Evolutionary conservation across 1,140 invertebrate species (phyloP).

Genomic region (Aphaenogaster floridana): DNA sequence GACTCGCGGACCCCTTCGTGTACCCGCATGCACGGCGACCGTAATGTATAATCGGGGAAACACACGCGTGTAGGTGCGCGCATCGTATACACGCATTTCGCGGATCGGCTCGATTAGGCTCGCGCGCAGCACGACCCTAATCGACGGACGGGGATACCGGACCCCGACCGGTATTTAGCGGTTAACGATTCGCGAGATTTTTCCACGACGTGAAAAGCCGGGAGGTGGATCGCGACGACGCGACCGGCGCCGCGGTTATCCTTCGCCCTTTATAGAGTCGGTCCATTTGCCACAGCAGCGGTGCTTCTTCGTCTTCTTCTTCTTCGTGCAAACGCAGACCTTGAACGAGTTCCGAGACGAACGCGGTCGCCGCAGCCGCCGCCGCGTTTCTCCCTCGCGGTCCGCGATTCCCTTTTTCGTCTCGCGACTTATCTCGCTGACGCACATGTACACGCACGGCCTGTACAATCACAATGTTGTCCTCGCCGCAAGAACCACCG

Average conservation of each 20-base stretch:
- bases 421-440: slow-evolving; percentile 60
- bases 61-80: neutral
- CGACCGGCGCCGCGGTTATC: slow-evolving; percentile 66
- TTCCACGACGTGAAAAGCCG: slow-evolving; percentile 47
- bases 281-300: slow-evolving; percentile 78
- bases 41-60: slow-evolving; percentile 28
- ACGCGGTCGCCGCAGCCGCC: slow-evolving; percentile 17
- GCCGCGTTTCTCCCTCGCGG: slow-evolving; percentile 57
- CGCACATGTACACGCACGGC: slow-evolving; percentile 47
- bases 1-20: slow-evolving; percentile 2
- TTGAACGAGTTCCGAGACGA: slow-evolving; percentile 54
- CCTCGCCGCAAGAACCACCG: slow-evolving; percentile 63
- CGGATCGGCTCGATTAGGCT: slow-evolving; percentile 27
- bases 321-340: neutral
- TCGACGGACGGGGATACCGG: slow-evolving; percentile 3
- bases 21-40: neutral
- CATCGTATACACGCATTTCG: neutral
- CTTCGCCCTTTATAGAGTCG: slow-evolving; percentile 80
- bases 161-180: slow-evolving; percentile 68
- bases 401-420: slow-evolving; percentile 59
- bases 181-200: slow-evolving; percentile 71
- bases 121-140: slow-evolving; percentile 68
- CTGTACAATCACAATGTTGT: slow-evolving; percentile 57
- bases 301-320: slow-evolving; percentile 58
- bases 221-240: neutral